Evolutionary conservation across 1,140 invertebrate genomes (phyloP).

Genomic region (Atopsyche davidsoni): DNA sequence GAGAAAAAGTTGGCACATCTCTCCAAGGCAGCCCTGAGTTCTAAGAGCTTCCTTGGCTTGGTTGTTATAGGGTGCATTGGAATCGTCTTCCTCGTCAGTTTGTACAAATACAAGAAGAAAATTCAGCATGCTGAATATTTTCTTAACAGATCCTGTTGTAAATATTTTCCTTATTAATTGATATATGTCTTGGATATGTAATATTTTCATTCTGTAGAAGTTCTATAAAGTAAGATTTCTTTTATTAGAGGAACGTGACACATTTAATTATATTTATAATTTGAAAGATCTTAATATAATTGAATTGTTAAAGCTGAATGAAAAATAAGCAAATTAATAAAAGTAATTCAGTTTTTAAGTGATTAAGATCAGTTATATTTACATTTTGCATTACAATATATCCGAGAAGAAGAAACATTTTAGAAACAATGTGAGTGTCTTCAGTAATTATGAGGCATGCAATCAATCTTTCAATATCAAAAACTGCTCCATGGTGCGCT

Average conservation of each 20-base stretch:
- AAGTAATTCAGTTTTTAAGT: neutral
- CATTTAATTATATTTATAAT: conserved; percentile 34
- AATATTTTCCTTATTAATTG: conserved; percentile 33
- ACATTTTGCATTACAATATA: conserved; percentile 9
- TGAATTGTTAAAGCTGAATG: neutral
- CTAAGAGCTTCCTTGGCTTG: conserved; percentile 35
- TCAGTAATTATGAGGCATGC: neutral
- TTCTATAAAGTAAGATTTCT: conserved; percentile 29
- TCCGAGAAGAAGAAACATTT: conserved; percentile 6
- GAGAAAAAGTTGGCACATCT: conserved; percentile 30
- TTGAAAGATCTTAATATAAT: conserved; percentile 11
- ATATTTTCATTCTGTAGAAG: conserved; percentile 29
- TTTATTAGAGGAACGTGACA: conserved; percentile 2
- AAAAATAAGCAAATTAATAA: neutral
- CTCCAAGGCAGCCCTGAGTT: conserved; percentile 29
- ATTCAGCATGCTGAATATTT: conserved; percentile 33
- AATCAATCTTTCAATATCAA: conserved; percentile 9
- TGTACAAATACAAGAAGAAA: conserved; percentile 35
- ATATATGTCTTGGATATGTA: conserved; percentile 34
- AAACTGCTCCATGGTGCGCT: neutral
- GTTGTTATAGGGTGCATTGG: conserved; percentile 4
- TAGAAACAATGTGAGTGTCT: neutral
- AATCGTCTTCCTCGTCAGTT: conserved; percentile 19
- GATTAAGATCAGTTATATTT: neutral
- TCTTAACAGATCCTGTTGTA: conserved; percentile 29